Evolutionary conservation across 2,888 invertebrate genomes (phyloP), one percentile per base, ranked within the genome.

Genomic region (Agrochola circellaris): DNA sequence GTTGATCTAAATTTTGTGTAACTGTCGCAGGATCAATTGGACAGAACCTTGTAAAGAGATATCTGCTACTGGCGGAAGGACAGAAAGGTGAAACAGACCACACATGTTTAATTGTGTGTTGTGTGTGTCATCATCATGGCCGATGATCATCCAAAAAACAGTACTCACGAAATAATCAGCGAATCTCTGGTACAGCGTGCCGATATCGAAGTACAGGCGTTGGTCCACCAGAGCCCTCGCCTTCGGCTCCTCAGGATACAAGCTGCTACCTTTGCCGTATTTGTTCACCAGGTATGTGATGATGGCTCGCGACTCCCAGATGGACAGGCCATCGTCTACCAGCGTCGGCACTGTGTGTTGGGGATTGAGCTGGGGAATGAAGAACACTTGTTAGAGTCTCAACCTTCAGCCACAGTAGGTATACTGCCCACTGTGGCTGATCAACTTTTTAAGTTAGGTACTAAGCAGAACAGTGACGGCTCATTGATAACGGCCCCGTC

Each of bases 301-400:
- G 92, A 99, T 99, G 83, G 98, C 98, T 65, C 98, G 98, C 69
- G 99, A 99, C 95, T 99, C 99, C 97, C 98, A 98, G 79, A 99
- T 93, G 15, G 97, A 94, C 91, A 98, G 98, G 0, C 98, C 99
- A 90, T 98, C 98, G 95, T 99, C 99, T 82, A 98, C 98, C 75
- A 99, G 93, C 0, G 98, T 98, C 15, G 99, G 99, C 81, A 99
- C 97, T 58, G 98, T 98, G 93, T 99, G 99, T 94, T 98, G 98
- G 0, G 98, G 98, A 93, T 98, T 98, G 64, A 98, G 94, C 98
- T 98, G 94, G 30, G 93, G 92, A 87, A 66, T 60, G 42, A 77
- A 56, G 23, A 51, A 20, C 2, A 48, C 30, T 30, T 20, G 13
- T 79, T 72, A 72, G n/a, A 54, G n/a, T 11, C 9, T 15, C 20